phyloP scores from a whole-genome alignment of 1,140 invertebrate species.

The Oedothorax gibbosus region DNA sequence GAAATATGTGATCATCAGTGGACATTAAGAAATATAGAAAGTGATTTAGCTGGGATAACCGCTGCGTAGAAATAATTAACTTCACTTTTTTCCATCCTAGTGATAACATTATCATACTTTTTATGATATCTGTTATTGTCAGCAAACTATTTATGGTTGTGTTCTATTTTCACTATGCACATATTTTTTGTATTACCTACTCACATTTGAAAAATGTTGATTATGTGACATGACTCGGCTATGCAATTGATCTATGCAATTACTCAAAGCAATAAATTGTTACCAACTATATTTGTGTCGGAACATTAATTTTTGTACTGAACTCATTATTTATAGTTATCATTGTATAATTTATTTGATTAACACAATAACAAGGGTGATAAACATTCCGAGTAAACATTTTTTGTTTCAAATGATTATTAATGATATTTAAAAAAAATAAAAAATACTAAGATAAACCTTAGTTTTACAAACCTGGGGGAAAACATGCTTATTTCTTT shows the following conservation, averaged over 20 bases:
- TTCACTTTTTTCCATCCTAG: background rate
- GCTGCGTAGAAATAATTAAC: background rate
- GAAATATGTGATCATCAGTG: conserved; percentile 96
- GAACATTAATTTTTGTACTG: background rate
- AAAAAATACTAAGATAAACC: too few relatives aligned
- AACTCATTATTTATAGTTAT: background rate
- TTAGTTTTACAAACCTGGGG: too few relatives aligned
- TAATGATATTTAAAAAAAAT: background rate
- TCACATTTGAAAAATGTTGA: background rate
- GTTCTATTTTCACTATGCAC: background rate
- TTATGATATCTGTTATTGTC: background rate
- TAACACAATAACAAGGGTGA: background rate
- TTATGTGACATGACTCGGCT: background rate
- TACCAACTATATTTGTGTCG: background rate
- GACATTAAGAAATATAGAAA: conserved; percentile 84
- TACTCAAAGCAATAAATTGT: conserved; percentile 18
- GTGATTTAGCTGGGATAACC: conserved; percentile 69
- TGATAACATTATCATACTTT: background rate
- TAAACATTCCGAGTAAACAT: background rate
- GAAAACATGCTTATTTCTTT: too few relatives aligned
- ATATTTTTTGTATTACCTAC: background rate
- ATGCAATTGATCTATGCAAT: background rate
- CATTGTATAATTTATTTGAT: background rate
- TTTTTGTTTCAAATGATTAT: background rate
- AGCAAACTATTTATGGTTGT: background rate